Evolutionary conservation across 1,140 invertebrate species (phyloP), one percentile per base, ranked within the genome.

Genomic region (Anoplophora glabripennis): DNA sequence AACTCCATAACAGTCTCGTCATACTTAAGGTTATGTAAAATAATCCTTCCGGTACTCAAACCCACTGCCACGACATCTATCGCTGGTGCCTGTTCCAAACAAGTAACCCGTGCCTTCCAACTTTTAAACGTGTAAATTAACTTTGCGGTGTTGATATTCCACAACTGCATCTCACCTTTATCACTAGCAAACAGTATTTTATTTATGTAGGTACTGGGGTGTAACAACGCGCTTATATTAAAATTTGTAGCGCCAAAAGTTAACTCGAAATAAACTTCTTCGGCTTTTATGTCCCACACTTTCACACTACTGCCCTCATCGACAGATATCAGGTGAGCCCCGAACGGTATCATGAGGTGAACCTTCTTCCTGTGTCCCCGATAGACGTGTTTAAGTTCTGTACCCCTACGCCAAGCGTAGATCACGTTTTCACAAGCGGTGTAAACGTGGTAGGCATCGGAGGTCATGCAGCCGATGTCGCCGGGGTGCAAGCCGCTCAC

Each of bases 121-220:
- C 91, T 90, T 61, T 81, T 77, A 72, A 98, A 95, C 0, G 84
- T 85, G 72, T 90, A 88, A 46, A 98, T 80, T 59, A 90, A 78
- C 71, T 89, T 90, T 49, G 84, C 81, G 64, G 85, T 85, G 53
- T 88, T 87, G 4, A 98, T 78, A 78, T 98, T 99, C 91, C 93
- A 95, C 44, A 98, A 75, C 67, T 97, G 92, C 57, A 99, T 63
- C 36, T 80, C 74, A 0, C 96, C 96, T 76, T 98, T 92, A 51
- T 87, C 80, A 66, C 93, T 96, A 10, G 90, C 96, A 45, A 99
- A 76, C n/a, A 99, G 74, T 45, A 98, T 84, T 80, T 98, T 99
- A 74, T 99, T 98, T 1, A 95, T 75, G 72, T 98, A 99, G 0
- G 95, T 95, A 42, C 81, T 86, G 1, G 95, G 96, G 81, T 99